These are phyloP conservation scores for Pagetopsis macropterus DNA, from an alignment of 2,797 vertebrate species.

Conservation along the genomic window DNA sequence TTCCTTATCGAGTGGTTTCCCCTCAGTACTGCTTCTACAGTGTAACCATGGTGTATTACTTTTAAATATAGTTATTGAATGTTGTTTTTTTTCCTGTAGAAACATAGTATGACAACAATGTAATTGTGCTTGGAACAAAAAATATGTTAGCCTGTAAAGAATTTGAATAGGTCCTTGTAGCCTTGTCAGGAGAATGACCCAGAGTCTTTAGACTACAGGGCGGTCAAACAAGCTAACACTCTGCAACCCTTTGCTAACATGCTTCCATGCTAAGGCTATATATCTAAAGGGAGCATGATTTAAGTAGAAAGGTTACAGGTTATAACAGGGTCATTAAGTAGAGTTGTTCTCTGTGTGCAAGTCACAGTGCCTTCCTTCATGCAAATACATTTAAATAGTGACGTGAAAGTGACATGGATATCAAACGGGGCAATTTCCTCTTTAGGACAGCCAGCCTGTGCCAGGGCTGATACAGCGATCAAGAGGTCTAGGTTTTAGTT, in stretches of 20 bases:
- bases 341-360: slow-evolving; percentile 74
- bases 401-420: slow-evolving; percentile 80
- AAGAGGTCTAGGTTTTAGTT: slow-evolving; percentile 60
- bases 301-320: slow-evolving; percentile 62
- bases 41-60: slow-evolving; percentile 80
- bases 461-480: slow-evolving; percentile 39
- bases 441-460: slow-evolving; percentile 5
- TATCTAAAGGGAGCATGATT: slow-evolving; percentile 45
- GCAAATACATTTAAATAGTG: slow-evolving; percentile 81
- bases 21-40: slow-evolving; percentile 76
- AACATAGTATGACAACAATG: slow-evolving; percentile 73
- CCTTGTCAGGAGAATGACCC: slow-evolving; percentile 57
- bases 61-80: slow-evolving; percentile 83
- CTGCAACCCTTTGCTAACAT: slow-evolving; percentile 53
- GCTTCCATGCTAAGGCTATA: slow-evolving; percentile 41
- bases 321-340: slow-evolving; percentile 60
- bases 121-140: slow-evolving; percentile 77
- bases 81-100: slow-evolving; percentile 73
- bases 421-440: slow-evolving; percentile 55
- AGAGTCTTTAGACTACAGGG: slow-evolving; percentile 69
- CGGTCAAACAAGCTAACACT: slow-evolving; percentile 66
- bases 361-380: slow-evolving; percentile 86
- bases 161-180: slow-evolving; percentile 73
- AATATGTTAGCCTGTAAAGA: slow-evolving; percentile 72
- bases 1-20: slow-evolving; percentile 77